phyloP scores from a whole-genome alignment of 2,113 vertebrate genomes.

The Struthio camelus region DNA sequence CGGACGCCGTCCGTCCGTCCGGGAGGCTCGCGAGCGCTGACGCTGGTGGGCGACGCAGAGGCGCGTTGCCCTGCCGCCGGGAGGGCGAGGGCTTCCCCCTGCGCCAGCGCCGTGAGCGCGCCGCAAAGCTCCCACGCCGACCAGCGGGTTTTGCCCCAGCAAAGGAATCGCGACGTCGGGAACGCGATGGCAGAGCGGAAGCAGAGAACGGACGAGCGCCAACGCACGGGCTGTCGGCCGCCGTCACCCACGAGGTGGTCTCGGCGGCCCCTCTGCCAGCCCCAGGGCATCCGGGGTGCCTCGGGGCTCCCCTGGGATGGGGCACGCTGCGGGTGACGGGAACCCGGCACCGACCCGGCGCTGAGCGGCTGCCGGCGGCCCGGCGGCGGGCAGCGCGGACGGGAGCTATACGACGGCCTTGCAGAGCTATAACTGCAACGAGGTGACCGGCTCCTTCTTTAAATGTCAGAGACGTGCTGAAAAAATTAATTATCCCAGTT shows the following conservation, averaged over 20 bases:
- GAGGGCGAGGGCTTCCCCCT: too few species aligned
- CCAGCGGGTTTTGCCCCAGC: background rate
- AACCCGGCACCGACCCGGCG: too few species aligned
- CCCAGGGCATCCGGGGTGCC: background rate
- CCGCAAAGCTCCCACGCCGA: accelerated
- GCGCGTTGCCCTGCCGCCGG: too few species aligned
- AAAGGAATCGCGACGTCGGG: accelerated
- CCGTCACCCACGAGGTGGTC: background rate
- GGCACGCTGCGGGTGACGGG: too few species aligned
- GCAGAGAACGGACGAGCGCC: accelerated
- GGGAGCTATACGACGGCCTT: too few species aligned
- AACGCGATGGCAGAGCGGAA: accelerated
- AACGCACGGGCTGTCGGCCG: accelerated
- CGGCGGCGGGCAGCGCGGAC: too few species aligned
- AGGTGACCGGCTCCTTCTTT: background rate
- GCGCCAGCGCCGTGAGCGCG: accelerated
- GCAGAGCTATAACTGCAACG: too few species aligned
- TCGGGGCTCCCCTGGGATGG: background rate
- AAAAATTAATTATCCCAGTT: background rate
- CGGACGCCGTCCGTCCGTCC: too few species aligned
- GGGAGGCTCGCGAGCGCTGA: too few species aligned
- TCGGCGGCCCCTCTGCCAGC: accelerated
- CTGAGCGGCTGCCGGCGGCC: too few species aligned
- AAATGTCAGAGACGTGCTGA: conserved; percentile 6
- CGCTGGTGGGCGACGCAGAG: too few species aligned